Evolutionary conservation across 1,140 invertebrate genomes (phyloP), one percentile per base, ranked within the genome.

Genomic region (Drosophila carrolli): DNA sequence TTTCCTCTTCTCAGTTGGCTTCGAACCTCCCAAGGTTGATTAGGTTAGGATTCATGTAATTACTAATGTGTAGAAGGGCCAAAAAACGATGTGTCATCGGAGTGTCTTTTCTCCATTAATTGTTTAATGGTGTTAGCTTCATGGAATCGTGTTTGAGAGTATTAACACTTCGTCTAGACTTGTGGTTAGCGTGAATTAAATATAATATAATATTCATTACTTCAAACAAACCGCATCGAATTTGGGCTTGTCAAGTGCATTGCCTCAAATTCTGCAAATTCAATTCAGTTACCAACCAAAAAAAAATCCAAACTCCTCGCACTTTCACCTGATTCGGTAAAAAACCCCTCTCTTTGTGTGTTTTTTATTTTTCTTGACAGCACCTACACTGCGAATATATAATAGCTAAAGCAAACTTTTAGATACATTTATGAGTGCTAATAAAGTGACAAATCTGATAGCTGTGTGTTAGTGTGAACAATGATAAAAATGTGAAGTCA

Each of bases 401-500:
- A 57, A 46, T 16, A 56, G 40, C 67, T 61, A 53, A 59, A 43
- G 76, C 67, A 77, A 84, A 68, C 66, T 74, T 50, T 16, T 29
- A 74, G 73, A 77, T 70, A 77, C 68, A 81, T 88, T 68, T 78
- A 79, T 67, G 65, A 82, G 61, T 63, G 75, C 65, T 65, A 78
- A 81, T 63, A 61, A 65, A 40, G 43, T 46, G 54, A 29, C 51
- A 58, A 47, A 50, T 70, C 19, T 51, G 56, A 51, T 48, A 56
- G 50, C 65, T 70, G 23, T 23, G 23, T 27, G 41, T 29, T 13
- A 51, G 57, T 67, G 55, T 68, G 40, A 58, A 56, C 16, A 67
- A 50, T 78, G 83, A 68, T 75, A 88, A 78, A 88, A 38, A 82
- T 75, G 78, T 78, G 70, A 88, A 78, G 57, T 67, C 58, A 75